A percentile compares a stretch with the other conserved stretches of the same genome.
Conservation (phyloP, 2,888 invertebrate genomes). For the Callyntrura sp. region DNA sequence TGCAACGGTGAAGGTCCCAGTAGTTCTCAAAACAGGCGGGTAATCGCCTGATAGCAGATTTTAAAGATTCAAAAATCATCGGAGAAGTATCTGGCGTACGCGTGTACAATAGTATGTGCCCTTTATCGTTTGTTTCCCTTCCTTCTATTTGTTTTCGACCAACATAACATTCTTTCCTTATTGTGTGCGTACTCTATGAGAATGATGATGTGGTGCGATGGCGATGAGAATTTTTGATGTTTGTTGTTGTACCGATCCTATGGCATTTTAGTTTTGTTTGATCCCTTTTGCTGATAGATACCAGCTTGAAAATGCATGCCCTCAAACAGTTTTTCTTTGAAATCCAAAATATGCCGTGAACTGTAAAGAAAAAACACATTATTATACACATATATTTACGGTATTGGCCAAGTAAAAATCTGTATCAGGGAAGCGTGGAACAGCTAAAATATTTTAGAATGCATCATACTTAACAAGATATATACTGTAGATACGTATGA, state of each 20-base stretch:
- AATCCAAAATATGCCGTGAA: slow-evolving; percentile 32
- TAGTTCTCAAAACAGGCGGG: too few relatives aligned
- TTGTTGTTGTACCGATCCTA: slow-evolving; percentile 26
- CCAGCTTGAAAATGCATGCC: slow-evolving; percentile 16
- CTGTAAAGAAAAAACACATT: neutral
- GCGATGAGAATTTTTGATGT: neutral
- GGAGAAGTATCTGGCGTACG: too few relatives aligned
- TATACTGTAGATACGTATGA: too few relatives aligned
- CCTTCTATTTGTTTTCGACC: slow-evolving; percentile 31
- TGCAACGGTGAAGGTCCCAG: too few relatives aligned
- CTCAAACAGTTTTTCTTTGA: slow-evolving; percentile 15
- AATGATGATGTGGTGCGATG: slow-evolving; percentile 10
- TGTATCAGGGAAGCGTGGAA: too few relatives aligned
- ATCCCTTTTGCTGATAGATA: slow-evolving; percentile 45
- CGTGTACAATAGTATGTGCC: too few relatives aligned
- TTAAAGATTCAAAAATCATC: too few relatives aligned
- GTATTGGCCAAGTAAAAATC: too few relatives aligned
- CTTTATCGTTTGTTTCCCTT: slow-evolving; percentile 34
- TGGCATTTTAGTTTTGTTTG: slow-evolving; percentile 49
- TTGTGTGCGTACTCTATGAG: slow-evolving; percentile 25
- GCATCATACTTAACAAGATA: too few relatives aligned
- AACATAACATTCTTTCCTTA: slow-evolving; percentile 33
- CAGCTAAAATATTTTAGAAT: too few relatives aligned
- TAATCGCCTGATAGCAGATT: too few relatives aligned
- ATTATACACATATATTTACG: too few relatives aligned